Evolutionary conservation across 1,140 invertebrate genomes (phyloP).

Genomic region (Dreissena polymorpha): DNA sequence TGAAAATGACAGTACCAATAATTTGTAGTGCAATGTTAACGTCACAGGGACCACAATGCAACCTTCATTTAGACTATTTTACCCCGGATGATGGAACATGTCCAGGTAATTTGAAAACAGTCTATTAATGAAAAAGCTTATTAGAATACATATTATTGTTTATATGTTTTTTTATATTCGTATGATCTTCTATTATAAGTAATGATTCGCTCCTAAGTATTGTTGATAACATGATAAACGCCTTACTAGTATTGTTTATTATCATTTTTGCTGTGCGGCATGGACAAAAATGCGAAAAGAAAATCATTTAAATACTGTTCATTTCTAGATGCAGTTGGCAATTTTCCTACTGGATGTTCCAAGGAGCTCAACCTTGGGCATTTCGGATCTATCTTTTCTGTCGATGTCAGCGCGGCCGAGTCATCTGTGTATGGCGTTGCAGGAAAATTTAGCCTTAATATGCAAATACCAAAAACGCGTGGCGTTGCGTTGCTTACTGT

Average conservation of each 20-base stretch:
- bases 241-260: no score
- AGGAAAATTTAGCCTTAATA: conserved; percentile 15
- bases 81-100: conserved; percentile 6
- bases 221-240: no score
- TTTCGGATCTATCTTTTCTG: neutral
- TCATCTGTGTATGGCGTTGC: conserved; percentile 13
- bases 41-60: neutral
- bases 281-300: no score
- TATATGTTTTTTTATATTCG: no score
- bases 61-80: conserved; percentile 3
- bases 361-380: neutral
- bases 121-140: no score
- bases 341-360: neutral
- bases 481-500: neutral
- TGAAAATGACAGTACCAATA: conserved; percentile 11
- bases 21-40: neutral
- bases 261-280: no score
- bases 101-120: neutral
- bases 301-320: no score
- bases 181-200: no score
- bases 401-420: neutral
- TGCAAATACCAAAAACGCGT: neutral
- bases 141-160: no score
- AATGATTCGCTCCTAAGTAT: no score
- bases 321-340: neutral